Percentiles rank a stretch among this genome's conserved stretches.
Evolutionary conservation across 2,113 vertebrate species (phyloP).

Genomic region (Paracanthobrama guichenoti): DNA sequence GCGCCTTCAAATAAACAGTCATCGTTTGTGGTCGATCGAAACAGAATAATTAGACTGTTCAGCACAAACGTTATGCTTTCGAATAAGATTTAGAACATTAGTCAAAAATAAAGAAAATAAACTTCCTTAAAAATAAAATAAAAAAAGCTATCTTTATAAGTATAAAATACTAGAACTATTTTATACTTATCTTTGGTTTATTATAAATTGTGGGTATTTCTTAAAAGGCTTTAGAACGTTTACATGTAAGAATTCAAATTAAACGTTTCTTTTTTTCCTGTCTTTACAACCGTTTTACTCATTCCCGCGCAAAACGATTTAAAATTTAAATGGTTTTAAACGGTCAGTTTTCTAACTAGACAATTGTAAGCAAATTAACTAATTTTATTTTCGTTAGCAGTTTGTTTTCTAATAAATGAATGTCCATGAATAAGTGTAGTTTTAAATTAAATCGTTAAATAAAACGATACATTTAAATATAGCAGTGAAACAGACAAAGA

Average conservation of each 20-base stretch:
- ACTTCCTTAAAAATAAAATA: not conserved
- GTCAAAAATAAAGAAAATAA: too few species aligned
- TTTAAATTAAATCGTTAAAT: not conserved
- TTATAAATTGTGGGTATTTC: not conserved
- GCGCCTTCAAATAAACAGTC: not conserved
- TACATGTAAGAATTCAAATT: not conserved
- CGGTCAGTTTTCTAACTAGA: not conserved
- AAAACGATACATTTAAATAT: not conserved
- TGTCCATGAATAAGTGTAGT: not conserved
- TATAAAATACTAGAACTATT: too few species aligned
- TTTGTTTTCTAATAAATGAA: not conserved
- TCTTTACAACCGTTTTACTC: not conserved
- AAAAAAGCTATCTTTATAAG: too few species aligned
- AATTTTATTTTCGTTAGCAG: not conserved
- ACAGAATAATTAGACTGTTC: not conserved
- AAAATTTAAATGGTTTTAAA: not conserved
- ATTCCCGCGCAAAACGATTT: not conserved
- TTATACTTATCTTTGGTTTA: not conserved
- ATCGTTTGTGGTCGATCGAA: not conserved
- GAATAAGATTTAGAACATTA: not conserved
- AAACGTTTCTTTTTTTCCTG: not conserved
- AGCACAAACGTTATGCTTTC: not conserved
- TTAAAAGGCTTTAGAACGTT: not conserved
- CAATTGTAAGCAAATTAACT: not conserved
- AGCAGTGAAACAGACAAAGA: constrained; percentile 37